These are phyloP conservation scores for Craseonycteris thonglongyai DNA, from an alignment of 2,113 vertebrate genomes.

Conservation along the genomic window DNA sequence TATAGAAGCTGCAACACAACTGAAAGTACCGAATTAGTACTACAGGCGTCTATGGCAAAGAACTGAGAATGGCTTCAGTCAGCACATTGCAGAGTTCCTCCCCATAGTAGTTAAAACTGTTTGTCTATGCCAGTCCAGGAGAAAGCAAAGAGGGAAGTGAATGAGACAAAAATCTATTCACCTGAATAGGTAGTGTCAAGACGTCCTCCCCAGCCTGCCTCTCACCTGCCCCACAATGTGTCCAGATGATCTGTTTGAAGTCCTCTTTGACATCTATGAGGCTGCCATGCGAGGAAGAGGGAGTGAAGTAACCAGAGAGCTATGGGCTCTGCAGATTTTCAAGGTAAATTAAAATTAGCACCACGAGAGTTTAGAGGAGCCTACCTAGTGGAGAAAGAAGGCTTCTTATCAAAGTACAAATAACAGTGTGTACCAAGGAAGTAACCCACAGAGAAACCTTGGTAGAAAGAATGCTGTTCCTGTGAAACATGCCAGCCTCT, in stretches of 20 bases:
- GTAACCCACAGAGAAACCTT: constrained; percentile 13
- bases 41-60: constrained; percentile 38
- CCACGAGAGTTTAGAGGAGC: constrained; percentile 22
- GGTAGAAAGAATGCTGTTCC: constrained; percentile 51
- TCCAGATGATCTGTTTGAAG: constrained; percentile 35
- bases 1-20: background rate
- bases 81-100: constrained; percentile 58
- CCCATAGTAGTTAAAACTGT: constrained; percentile 58
- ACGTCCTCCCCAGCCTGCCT: constrained; percentile 46
- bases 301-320: constrained; percentile 13
- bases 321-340: constrained; percentile 23
- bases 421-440: constrained; percentile 17
- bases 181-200: constrained; percentile 54
- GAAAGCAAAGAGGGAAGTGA: constrained; percentile 54
- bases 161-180: constrained; percentile 58
- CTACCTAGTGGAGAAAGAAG: constrained; percentile 41
- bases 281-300: background rate
- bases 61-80: constrained; percentile 34
- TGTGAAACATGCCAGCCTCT: constrained; percentile 32
- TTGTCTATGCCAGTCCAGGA: constrained; percentile 62
- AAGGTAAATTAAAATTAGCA: constrained; percentile 59
- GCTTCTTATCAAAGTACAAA: constrained; percentile 63
- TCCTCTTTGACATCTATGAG: constrained; percentile 17
- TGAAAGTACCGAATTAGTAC: constrained; percentile 18
- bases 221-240: background rate